A percentile compares a stretch with the other conserved stretches of the same genome.
Conservation (phyloP, 2,797 vertebrate species). For the Sorex maritimensis region DNA sequence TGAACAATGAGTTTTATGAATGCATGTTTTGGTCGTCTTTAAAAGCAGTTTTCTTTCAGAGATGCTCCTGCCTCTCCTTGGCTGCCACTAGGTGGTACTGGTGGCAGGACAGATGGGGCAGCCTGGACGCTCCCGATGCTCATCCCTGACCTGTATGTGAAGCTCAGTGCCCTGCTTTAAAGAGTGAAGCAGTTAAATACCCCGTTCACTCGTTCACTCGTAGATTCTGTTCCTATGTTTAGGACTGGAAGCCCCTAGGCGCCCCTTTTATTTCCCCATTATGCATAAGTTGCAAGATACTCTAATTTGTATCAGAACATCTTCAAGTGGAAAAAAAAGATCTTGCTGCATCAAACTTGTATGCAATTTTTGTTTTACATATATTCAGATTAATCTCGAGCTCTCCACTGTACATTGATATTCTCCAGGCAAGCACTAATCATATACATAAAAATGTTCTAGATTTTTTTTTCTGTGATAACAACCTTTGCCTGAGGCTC, state of each 20-base stretch:
- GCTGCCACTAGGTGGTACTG: constrained; percentile 84
- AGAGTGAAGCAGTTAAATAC: not conserved
- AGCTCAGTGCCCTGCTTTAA: constrained; percentile 5
- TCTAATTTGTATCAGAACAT: constrained; percentile 46
- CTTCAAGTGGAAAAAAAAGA: constrained; percentile 29
- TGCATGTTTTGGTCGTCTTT: constrained; percentile 21
- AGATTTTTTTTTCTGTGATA: not conserved
- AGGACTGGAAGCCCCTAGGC: not conserved
- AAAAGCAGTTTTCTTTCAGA: not conserved
- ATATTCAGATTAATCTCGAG: constrained; percentile 1
- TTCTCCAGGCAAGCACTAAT: constrained; percentile 31
- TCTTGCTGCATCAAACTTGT: not conserved
- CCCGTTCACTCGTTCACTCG: not conserved
- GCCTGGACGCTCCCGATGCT: not conserved
- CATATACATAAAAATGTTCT: not conserved
- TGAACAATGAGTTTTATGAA: constrained; percentile 5
- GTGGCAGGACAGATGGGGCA: constrained; percentile 38
- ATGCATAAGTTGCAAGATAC: constrained; percentile 1
- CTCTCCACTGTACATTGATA: not conserved
- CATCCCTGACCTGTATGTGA: not conserved
- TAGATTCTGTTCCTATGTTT: not conserved
- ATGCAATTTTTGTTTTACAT: constrained; percentile 1
- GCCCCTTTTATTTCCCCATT: constrained; percentile 3
- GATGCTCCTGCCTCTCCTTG: constrained; percentile 51
- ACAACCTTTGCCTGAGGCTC: not conserved